A percentile compares a stretch with the other conserved stretches of the same genome.
Evolutionary conservation across 2,888 invertebrate genomes (phyloP).

Genomic region (Parelbella ahira): DNA sequence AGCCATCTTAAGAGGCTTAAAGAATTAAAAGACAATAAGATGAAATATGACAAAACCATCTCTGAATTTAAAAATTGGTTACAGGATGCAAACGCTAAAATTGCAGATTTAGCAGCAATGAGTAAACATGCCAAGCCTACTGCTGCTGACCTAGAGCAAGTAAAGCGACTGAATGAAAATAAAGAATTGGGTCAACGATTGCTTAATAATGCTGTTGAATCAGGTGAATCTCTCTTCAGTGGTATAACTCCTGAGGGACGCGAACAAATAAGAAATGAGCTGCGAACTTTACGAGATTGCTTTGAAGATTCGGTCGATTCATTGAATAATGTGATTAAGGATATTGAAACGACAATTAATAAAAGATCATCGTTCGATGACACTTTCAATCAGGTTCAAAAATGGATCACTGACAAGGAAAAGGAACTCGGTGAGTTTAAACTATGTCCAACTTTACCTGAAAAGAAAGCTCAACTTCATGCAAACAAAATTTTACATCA

Average conservation of each 20-base stretch:
- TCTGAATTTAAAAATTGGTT: slow-evolving; percentile 90
- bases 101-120: slow-evolving; percentile 86
- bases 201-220: slow-evolving; percentile 89
- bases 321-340: slow-evolving; percentile 91
- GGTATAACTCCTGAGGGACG: slow-evolving; percentile 93
- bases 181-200: slow-evolving; percentile 90
- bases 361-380: slow-evolving; percentile 96
- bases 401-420: slow-evolving; percentile 91
- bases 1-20: slow-evolving; percentile 86
- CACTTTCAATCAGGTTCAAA: slow-evolving; percentile 91
- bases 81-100: slow-evolving; percentile 85
- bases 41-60: slow-evolving; percentile 83
- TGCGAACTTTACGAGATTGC: slow-evolving; percentile 88
- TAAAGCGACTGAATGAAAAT: slow-evolving; percentile 86
- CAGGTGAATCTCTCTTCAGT: slow-evolving; percentile 93
- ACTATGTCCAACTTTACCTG: slow-evolving; percentile 88
- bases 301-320: slow-evolving; percentile 93
- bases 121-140: slow-evolving; percentile 89
- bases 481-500: slow-evolving; percentile 89
- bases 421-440: slow-evolving; percentile 86
- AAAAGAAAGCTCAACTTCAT: slow-evolving; percentile 93
- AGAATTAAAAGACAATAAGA: slow-evolving; percentile 85
- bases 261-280: slow-evolving; percentile 90
- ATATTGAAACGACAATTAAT: slow-evolving; percentile 92
- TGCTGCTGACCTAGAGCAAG: slow-evolving; percentile 86